Percentiles rank a stretch among this genome's conserved stretches.
phyloP scores from a whole-genome alignment of 35 echinoderm and acorn worm genomes.

The Apostichopus parvimensis region DNA sequence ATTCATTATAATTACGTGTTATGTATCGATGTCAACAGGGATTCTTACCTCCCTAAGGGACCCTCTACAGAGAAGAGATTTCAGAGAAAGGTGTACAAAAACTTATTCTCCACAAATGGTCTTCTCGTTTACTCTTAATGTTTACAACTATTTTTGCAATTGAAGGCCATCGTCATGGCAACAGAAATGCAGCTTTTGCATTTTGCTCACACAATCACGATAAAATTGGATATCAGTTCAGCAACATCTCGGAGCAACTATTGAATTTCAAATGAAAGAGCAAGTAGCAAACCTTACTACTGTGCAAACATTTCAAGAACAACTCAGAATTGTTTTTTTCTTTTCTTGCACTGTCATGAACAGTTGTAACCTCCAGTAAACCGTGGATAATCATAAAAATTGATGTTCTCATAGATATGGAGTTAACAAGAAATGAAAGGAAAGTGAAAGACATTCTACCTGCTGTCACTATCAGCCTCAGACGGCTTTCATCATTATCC shows the following conservation, averaged over 20 bases:
- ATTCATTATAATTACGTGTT: too few species aligned
- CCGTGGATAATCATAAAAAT: not conserved
- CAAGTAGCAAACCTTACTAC: not conserved
- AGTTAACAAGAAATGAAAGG: too few species aligned
- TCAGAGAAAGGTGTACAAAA: not conserved
- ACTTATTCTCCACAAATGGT: not conserved
- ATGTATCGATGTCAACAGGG: too few species aligned
- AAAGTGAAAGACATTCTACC: not conserved
- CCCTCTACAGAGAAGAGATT: not conserved
- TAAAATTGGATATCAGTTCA: conserved; percentile 1
- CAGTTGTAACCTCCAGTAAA: not conserved
- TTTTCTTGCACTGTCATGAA: not conserved
- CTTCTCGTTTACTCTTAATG: not conserved
- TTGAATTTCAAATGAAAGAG: not conserved
- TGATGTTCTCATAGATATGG: too few species aligned
- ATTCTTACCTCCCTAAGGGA: too few species aligned
- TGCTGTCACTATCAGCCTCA: not conserved
- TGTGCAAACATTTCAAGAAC: not conserved
- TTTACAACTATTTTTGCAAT: not conserved
- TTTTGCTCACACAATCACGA: conserved; percentile 2
- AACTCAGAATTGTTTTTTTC: not conserved
- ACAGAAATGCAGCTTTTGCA: not conserved
- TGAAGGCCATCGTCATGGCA: conserved; percentile 36
- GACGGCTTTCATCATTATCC: not conserved
- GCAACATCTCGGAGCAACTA: conserved; percentile 5